These are phyloP conservation scores for Atrina japonica DNA, from an alignment of 2,888 invertebrate genomes.

Conservation along the genomic window DNA sequence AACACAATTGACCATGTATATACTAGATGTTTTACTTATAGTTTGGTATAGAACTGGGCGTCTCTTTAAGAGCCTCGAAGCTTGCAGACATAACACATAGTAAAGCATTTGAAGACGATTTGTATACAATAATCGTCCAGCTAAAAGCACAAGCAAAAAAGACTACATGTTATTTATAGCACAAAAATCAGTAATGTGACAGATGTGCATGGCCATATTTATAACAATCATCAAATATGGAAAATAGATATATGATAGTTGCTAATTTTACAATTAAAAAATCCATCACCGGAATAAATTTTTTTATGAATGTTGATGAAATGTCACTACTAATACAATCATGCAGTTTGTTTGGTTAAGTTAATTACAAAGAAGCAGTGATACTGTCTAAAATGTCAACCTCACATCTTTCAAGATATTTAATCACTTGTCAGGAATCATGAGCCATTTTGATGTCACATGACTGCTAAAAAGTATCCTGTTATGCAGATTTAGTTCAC, in stretches of 20 bases:
- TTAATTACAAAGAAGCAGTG: neutral
- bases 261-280: slow-evolving; percentile 21
- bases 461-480: neutral
- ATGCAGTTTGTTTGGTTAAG: slow-evolving; percentile 16
- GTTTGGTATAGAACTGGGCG: slow-evolving; percentile 39
- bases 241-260: slow-evolving; percentile 24
- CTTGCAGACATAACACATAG: slow-evolving; percentile 41
- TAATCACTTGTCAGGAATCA: neutral
- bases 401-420: slow-evolving; percentile 5
- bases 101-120: slow-evolving; percentile 29
- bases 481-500: neutral
- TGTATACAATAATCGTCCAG: slow-evolving; percentile 27
- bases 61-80: slow-evolving; percentile 46
- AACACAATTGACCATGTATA: slow-evolving; percentile 43
- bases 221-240: slow-evolving; percentile 25
- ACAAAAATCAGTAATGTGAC: slow-evolving; percentile 8
- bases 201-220: slow-evolving; percentile 28
- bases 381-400: neutral
- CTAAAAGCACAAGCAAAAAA: slow-evolving; percentile 41
- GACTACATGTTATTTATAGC: slow-evolving; percentile 21
- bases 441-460: neutral
- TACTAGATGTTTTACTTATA: slow-evolving; percentile 43
- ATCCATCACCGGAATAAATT: slow-evolving; percentile 28
- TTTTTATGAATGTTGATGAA: slow-evolving; percentile 27
- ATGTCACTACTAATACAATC: slow-evolving; percentile 14